A percentile compares a stretch with the other conserved stretches of the same genome.
These are phyloP conservation scores for Forbesichthys papilliferus DNA, from an alignment of 2,113 vertebrate species.

Conservation along the genomic window DNA sequence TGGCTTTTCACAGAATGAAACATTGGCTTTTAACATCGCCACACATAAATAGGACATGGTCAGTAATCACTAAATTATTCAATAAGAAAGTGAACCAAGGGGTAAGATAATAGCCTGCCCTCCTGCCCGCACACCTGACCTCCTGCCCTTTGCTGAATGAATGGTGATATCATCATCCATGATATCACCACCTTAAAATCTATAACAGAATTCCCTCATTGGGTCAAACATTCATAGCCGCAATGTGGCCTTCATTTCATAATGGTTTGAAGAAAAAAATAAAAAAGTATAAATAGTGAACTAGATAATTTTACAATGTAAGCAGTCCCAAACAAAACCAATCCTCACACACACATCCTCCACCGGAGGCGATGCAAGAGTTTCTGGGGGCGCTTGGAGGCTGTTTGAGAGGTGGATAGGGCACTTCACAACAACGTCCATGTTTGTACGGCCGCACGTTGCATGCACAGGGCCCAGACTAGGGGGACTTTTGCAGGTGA, in stretches of 20 bases:
- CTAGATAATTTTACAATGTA: too few relatives aligned
- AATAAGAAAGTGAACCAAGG: constrained; percentile 53
- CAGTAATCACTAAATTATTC: constrained; percentile 77
- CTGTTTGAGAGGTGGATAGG: too few relatives aligned
- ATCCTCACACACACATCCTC: too few relatives aligned
- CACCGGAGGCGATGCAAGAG: too few relatives aligned
- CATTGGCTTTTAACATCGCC: constrained; percentile 36
- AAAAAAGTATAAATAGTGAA: neutral
- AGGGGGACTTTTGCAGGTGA: too few relatives aligned
- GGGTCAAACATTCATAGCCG: neutral
- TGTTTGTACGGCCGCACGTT: too few relatives aligned
- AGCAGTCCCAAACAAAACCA: too few relatives aligned
- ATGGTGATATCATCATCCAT: neutral
- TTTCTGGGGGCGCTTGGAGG: too few relatives aligned
- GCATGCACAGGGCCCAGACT: too few relatives aligned
- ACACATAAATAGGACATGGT: constrained; percentile 62
- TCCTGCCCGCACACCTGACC: constrained; percentile 31
- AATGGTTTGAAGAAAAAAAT: neutral
- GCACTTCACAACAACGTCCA: too few relatives aligned
- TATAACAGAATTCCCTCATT: too few relatives aligned
- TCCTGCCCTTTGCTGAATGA: constrained; percentile 24
- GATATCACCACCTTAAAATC: neutral
- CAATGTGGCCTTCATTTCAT: neutral
- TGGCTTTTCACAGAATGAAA: constrained; percentile 39
- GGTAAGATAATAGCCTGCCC: constrained; percentile 52